Conservation (phyloP, 1,140 invertebrate species). For the Micrasema longulum region DNA sequence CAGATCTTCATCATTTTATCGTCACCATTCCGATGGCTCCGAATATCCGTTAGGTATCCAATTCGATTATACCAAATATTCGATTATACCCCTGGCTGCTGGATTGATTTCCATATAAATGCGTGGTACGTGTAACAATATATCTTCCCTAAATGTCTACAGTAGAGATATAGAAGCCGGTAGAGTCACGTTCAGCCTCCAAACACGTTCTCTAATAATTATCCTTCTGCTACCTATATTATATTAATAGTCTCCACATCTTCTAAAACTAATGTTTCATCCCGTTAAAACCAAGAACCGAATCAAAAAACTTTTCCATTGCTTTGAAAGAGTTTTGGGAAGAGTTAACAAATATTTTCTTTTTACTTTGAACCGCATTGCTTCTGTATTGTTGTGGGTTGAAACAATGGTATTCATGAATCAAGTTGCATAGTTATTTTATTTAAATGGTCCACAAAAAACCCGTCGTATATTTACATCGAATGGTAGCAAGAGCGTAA, state of each 20-base stretch:
- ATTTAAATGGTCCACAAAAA: constrained; percentile 19
- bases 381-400: constrained; percentile 15
- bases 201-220: constrained; percentile 32
- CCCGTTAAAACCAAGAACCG: neutral
- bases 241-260: constrained; percentile 20
- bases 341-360: neutral
- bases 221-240: constrained; percentile 31
- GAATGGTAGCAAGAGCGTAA: no score
- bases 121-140: constrained; percentile 33
- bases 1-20: constrained; percentile 9
- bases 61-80: constrained; percentile 15
- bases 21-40: constrained; percentile 1
- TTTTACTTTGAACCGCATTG: neutral
- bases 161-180: constrained; percentile 25
- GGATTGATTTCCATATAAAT: constrained; percentile 38
- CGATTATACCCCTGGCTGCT: constrained; percentile 16
- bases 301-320: neutral
- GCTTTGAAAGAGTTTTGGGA: no score
- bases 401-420: constrained; percentile 33
- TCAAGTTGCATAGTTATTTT: constrained; percentile 15
- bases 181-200: constrained; percentile 12
- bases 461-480: neutral
- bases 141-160: constrained; percentile 9
- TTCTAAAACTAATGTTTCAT: neutral
- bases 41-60: neutral